Evolutionary conservation across 2,888 invertebrate species (phyloP), one percentile per base, ranked within the genome.

Genomic region (Tiliacea citrago): DNA sequence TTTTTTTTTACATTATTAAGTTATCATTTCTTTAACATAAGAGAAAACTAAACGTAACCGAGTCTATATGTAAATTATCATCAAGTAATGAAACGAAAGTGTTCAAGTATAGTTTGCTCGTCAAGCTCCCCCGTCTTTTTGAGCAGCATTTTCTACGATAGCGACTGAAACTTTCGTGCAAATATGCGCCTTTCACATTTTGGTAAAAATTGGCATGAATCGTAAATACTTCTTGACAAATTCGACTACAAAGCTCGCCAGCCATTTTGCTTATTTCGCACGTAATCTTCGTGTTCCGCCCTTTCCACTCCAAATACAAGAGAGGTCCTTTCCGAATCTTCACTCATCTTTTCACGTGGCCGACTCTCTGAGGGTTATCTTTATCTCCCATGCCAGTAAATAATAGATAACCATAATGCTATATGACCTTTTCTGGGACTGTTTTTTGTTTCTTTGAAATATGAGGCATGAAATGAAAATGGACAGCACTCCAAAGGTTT

Each of bases 231-330:
- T 39, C 9, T 21, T 35, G 13, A 24, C 8, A 70, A 58, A 75
- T 65, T 35, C 16, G 13, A 18, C 9, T n/a, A 29, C 53, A 68
- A 76, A 76, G 7, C 53, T 8, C 13, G 13, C 0, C 35, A 18
- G 61, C 47, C 42, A 42, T 76, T 68, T 55, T 68, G 68, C 61
- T 62, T 75, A 75, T 75, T 75, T 76, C 68, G 75, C 68, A 53
- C 67, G 61, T 61, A 76, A 76, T 76, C 77, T 68, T 8, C 21
- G 13, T 16, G 55, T 62, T 76, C 76, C 76, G 77, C 16, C 49
- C 60, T 24, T 76, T 65, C 49, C 72, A 57, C 57, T 62, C 35
- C 77, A 66, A 24, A 77, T 66, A 35, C 21, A 45, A 21, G 24
- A 65, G 61, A 78, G 53, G 16, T 49, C 68, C 61, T 77, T 68